A percentile compares a stretch with the other conserved stretches of the same genome.
Evolutionary conservation across 2,113 vertebrate genomes (phyloP).

Genomic region (Triplophysa tibetana): DNA sequence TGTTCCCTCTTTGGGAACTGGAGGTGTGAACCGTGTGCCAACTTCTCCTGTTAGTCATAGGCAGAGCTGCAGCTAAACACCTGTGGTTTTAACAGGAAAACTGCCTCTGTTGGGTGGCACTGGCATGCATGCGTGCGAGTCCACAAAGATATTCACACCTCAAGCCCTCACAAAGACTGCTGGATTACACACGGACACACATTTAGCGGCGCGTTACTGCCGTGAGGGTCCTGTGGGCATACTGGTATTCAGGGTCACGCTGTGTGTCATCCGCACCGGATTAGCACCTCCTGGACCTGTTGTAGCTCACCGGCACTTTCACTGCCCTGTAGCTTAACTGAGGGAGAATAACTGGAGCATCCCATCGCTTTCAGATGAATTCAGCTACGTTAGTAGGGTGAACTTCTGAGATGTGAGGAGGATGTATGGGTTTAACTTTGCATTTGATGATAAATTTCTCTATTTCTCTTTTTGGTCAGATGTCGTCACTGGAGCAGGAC

Average conservation of each 20-base stretch:
- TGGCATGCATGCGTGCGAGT: not conserved
- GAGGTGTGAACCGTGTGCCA: conserved; percentile 28
- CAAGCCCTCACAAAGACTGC: conserved; percentile 23
- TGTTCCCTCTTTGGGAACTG: conserved; percentile 20
- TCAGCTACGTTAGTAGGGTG: not conserved
- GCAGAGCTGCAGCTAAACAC: conserved; percentile 20
- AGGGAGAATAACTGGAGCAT: not conserved
- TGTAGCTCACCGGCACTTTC: conserved; percentile 5
- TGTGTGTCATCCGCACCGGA: conserved; percentile 36
- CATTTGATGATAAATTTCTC: too few relatives aligned
- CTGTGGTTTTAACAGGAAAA: conserved; percentile 25
- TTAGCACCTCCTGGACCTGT: conserved; percentile 29
- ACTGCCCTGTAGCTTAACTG: not conserved
- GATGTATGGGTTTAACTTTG: too few relatives aligned
- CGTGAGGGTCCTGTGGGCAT: conserved; percentile 20
- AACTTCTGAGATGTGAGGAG: not conserved
- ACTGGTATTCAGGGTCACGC: conserved; percentile 29
- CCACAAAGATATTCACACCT: conserved; percentile 20
- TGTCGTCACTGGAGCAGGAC: conserved; percentile 82
- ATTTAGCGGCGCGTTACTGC: not conserved
- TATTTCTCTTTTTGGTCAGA: conserved; percentile 58
- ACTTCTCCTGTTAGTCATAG: conserved; percentile 25
- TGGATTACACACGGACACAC: conserved; percentile 21
- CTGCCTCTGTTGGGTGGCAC: conserved; percentile 6
- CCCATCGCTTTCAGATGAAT: not conserved